A percentile compares a stretch with the other conserved stretches of the same genome.
These are phyloP conservation scores for Lysandra bellargus DNA, from an alignment of 2,888 invertebrate species.

Conservation along the genomic window DNA sequence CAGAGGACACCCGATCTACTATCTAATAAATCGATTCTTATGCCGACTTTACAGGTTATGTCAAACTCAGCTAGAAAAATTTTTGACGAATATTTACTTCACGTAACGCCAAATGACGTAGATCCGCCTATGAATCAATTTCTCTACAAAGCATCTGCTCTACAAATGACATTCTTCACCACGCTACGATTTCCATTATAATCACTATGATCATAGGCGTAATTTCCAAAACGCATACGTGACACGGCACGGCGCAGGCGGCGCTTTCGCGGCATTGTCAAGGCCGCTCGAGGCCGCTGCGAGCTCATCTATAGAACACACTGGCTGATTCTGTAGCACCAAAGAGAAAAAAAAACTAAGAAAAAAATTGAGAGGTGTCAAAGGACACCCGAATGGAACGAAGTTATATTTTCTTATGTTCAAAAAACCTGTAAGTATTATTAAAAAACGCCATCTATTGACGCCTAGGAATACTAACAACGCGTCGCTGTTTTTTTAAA, in stretches of 20 bases:
- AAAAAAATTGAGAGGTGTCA: no score
- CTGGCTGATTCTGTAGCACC: slow-evolving; percentile 44
- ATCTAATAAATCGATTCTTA: no score
- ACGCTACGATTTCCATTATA: neutral
- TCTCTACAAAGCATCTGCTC: neutral
- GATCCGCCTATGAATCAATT: neutral
- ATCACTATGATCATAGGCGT: neutral
- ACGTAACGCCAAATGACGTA: neutral
- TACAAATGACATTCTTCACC: no score
- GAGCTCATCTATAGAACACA: slow-evolving; percentile 51
- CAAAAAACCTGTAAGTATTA: no score
- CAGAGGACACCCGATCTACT: no score
- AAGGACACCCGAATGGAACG: no score
- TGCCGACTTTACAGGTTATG: no score
- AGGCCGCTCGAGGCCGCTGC: slow-evolving; percentile 59
- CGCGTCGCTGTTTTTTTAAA: no score
- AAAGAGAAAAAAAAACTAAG: neutral
- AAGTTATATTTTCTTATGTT: no score
- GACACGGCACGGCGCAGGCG: neutral
- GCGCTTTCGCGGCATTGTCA: slow-evolving; percentile 61
- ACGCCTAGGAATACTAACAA: no score
- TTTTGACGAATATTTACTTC: neutral
- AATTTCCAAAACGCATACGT: slow-evolving; percentile 12
- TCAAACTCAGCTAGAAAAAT: no score
- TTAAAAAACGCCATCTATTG: no score